Base-by-base conservation (phyloP, 2,113 vertebrate species). In the Echinops telfairi region DNA sequence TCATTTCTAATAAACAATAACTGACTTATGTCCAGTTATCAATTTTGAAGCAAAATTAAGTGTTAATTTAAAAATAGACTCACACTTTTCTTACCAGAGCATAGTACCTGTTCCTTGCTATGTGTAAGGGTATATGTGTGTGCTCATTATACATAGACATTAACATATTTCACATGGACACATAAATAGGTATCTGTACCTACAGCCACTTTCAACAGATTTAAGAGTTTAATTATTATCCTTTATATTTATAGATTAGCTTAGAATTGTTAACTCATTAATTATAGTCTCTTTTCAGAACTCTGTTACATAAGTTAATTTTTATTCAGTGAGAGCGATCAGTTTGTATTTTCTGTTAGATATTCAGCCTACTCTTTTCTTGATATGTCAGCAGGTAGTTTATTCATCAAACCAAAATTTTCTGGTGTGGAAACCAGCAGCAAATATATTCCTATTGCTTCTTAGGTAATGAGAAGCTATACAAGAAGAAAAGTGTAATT, bases 361-460 rank as follows among this genome's bases (percentile, higher is more conserved):
- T 97, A 95, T 95, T 96, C 91, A 97, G 84, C 85, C 95, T 90
- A 96, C 95, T 97, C 86, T 87, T 84, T 90, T 97, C 88, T 88
- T 93, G 85, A 97, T 93, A 97, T 88, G 97, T 96, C 97, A 97
- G 98, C 95, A 96, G 88, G 98, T 31, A 95, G 31, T 92, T 97
- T 98, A 86, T 97, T 96, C 96, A 98, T 94, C 90, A 93, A 90
- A 86, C 77, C 79, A 88, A 83, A 94, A 94, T 88, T 84, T 95
- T 94, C 95, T 97, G 94, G 76, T 95, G 90, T 95, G 84, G 70
- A 95, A 98, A 96, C 87, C 57, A 93, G n/a, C 96, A 94, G 93
- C 96, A 97, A 98, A 98, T 89, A 97, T 97, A 95, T 57, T 91
- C 94, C 97, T 96, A 87, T 94, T 96, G 96, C 91, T 97, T 97